Conservation (phyloP, 2,113 vertebrate genomes). For the Cyphomyrus plagiostoma region DNA sequence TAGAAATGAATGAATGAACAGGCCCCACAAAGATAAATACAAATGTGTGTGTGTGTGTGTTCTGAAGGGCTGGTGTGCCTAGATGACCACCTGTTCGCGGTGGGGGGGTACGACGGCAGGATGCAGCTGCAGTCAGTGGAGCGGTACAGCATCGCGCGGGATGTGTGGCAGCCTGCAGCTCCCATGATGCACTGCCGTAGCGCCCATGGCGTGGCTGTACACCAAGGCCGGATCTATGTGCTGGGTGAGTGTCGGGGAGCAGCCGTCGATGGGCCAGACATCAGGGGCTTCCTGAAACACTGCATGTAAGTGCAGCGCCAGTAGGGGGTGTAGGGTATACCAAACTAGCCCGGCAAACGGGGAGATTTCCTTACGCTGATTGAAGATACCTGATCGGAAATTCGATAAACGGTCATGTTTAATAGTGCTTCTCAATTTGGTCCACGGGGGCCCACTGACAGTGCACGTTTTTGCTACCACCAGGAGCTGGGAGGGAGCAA, state of each 20-base stretch:
- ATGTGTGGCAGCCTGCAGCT: slow-evolving; percentile 60
- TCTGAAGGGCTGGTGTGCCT: slow-evolving; percentile 59
- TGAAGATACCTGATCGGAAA: not conserved
- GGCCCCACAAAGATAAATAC: not conserved
- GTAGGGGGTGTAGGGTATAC: not conserved
- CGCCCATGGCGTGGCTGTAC: slow-evolving; percentile 58
- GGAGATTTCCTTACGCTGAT: not conserved
- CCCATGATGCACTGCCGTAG: slow-evolving; percentile 65
- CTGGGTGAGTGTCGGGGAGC: slow-evolving; percentile 54
- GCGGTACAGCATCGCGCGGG: slow-evolving; percentile 56
- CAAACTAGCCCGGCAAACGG: not conserved
- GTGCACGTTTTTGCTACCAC: not conserved
- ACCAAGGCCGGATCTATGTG: slow-evolving; percentile 59
- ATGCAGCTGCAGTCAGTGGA: slow-evolving; percentile 61
- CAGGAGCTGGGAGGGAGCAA: not conserved
- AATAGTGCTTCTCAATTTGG: not conserved
- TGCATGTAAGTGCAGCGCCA: not conserved
- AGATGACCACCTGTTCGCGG: slow-evolving; percentile 59
- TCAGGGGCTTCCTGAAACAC: not conserved
- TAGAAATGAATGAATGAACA: not conserved
- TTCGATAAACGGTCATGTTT: not conserved
- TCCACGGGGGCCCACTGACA: not conserved
- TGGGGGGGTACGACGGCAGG: slow-evolving; percentile 66
- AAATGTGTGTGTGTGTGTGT: not conserved
- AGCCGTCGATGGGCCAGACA: not conserved